Evolutionary conservation across 2,888 invertebrate species (phyloP).

Genomic region (Hemistola chrysoprasaria): DNA sequence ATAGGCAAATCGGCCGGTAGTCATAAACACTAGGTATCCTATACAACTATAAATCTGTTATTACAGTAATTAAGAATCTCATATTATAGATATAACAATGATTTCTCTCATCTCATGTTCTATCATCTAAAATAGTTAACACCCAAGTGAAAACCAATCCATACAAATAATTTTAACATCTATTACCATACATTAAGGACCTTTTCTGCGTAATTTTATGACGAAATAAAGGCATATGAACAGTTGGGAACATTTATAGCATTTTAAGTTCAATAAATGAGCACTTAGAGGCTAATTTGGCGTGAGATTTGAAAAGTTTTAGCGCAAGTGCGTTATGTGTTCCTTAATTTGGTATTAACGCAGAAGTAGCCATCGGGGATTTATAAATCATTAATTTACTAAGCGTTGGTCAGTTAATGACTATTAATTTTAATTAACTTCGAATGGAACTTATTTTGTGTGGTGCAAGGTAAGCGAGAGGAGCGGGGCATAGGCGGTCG

Average conservation of each 20-base stretch:
- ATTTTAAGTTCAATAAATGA: conserved; percentile 8
- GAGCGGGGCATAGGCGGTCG: too few relatives aligned
- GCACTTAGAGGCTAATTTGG: conserved; percentile 11
- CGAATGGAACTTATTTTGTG: conserved; percentile 48
- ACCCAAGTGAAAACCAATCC: conserved; percentile 1
- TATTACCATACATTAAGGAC: conserved; percentile 4
- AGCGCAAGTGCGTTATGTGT: conserved; percentile 12
- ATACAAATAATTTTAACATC: conserved; percentile 10
- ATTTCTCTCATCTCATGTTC: conserved; percentile 18
- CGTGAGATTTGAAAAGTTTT: conserved; percentile 9
- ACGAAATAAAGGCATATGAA: not conserved
- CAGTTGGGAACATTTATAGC: not conserved
- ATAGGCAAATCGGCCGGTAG: conserved; percentile 8
- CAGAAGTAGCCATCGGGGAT: conserved; percentile 55
- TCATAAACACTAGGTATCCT: conserved; percentile 16
- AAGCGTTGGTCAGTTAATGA: conserved; percentile 58
- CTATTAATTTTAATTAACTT: conserved; percentile 77
- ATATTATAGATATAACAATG: conserved; percentile 19
- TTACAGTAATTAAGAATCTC: conserved; percentile 21
- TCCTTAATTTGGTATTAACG: conserved; percentile 25
- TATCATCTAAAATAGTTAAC: conserved; percentile 12
- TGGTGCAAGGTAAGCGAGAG: conserved; percentile 5
- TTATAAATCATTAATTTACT: conserved; percentile 70
- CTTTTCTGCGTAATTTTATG: conserved; percentile 2
- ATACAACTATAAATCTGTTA: conserved; percentile 16